Percentiles rank a stretch among this genome's conserved stretches.
Evolutionary conservation across 1,140 invertebrate genomes (phyloP).

Genomic region (Trinorchestia longiramus): DNA sequence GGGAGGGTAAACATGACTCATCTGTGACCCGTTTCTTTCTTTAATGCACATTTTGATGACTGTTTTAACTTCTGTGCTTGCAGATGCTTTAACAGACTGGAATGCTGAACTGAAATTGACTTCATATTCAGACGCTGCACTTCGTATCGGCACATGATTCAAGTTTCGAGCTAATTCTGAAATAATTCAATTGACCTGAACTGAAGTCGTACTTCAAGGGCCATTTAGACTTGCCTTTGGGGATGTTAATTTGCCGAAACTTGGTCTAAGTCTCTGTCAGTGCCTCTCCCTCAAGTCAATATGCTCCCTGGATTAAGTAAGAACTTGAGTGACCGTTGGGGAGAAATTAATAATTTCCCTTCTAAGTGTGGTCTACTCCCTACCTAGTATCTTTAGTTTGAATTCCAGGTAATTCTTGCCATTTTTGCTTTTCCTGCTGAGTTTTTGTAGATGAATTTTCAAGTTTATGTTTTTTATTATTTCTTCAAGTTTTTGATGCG

Average conservation of each 20-base stretch:
- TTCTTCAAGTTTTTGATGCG: no score
- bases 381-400: neutral
- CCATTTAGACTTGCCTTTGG: conserved; percentile 29
- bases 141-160: neutral
- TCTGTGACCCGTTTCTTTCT: no score
- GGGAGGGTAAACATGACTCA: no score
- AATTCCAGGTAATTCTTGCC: no score
- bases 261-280: neutral
- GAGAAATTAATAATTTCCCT: neutral
- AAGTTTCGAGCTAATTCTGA: neutral
- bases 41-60: no score
- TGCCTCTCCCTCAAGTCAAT: neutral
- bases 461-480: no score
- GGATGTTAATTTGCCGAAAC: conserved; percentile 30
- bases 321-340: neutral
- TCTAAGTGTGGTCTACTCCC: neutral
- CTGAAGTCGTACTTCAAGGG: neutral
- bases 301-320: neutral
- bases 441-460: no score
- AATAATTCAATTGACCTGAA: neutral
- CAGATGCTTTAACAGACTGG: neutral
- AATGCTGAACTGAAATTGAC: neutral
- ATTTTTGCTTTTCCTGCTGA: no score
- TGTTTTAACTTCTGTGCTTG: neutral
- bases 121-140: neutral